These are phyloP conservation scores for Zaprionus capensis DNA, from an alignment of 1,140 invertebrate genomes.

Conservation along the genomic window DNA sequence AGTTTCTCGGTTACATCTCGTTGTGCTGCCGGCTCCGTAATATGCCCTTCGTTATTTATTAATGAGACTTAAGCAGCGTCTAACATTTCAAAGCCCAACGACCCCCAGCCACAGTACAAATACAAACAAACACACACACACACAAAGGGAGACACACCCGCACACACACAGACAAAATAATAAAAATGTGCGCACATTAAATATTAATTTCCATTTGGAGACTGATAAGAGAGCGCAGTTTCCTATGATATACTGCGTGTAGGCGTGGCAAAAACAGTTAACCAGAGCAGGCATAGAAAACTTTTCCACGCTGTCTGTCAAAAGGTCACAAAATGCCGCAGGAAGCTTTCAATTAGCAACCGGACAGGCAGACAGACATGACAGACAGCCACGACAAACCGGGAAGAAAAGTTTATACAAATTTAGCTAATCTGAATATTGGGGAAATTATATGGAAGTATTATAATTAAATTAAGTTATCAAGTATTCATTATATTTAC, in stretches of 20 bases:
- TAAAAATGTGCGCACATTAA: conserved; percentile 76
- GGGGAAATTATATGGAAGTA: background rate
- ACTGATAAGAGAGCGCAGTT: conserved; percentile 71
- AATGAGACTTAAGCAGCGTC: conserved; percentile 80
- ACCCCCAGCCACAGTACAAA: conserved; percentile 30
- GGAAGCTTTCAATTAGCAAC: conserved; percentile 8
- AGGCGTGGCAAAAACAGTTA: conserved; percentile 2
- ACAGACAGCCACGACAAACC: too few relatives aligned
- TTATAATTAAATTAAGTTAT: conserved; percentile 1
- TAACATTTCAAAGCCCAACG: conserved; percentile 70
- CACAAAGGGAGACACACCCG: background rate
- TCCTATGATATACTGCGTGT: conserved; percentile 23
- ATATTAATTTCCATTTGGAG: conserved; percentile 81
- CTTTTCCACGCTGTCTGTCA: background rate
- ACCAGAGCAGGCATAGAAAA: background rate
- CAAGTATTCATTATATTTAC: background rate
- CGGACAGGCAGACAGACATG: background rate
- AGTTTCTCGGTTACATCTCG: conserved; percentile 10
- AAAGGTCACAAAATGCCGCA: conserved; percentile 6
- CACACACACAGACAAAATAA: conserved; percentile 28
- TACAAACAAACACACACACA: conserved; percentile 34
- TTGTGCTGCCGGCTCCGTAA: conserved; percentile 18
- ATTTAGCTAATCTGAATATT: background rate
- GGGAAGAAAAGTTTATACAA: background rate
- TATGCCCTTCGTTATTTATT: conserved; percentile 75